Conservation (phyloP, 2,888 invertebrate species). For the Chrysodeixis includens region DNA sequence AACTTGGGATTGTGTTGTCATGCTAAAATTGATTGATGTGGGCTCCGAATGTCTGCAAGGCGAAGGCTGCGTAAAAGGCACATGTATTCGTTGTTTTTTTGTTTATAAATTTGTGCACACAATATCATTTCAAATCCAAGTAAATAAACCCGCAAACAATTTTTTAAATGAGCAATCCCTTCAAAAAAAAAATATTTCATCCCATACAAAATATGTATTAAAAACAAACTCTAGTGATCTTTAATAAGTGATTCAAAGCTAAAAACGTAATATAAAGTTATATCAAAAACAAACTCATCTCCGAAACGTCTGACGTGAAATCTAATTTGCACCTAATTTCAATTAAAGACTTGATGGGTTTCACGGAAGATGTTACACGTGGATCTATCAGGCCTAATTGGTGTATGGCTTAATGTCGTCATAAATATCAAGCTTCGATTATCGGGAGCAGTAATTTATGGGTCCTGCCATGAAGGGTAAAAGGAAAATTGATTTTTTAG, state of each 20-base stretch:
- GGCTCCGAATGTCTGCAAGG: neutral
- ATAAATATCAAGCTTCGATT: conserved; percentile 39
- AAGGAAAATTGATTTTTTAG: conserved; percentile 5
- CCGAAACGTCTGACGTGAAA: conserved; percentile 31
- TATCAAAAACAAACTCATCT: neutral
- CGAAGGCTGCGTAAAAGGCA: neutral
- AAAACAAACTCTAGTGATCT: neutral
- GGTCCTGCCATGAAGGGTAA: conserved; percentile 10
- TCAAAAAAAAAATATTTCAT: too few species aligned
- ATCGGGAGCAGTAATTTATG: conserved; percentile 32
- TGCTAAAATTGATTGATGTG: neutral
- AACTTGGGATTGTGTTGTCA: conserved; percentile 5
- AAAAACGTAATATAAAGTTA: too few species aligned
- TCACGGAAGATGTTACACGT: conserved; percentile 31
- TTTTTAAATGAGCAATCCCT: too few species aligned
- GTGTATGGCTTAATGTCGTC: conserved; percentile 36
- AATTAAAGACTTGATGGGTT: conserved; percentile 39
- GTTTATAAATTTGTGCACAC: too few species aligned
- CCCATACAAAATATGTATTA: too few species aligned
- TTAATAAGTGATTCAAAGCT: too few species aligned
- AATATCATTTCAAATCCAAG: too few species aligned
- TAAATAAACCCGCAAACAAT: too few species aligned
- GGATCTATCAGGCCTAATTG: conserved; percentile 39
- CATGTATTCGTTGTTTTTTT: too few species aligned
- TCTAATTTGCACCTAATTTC: conserved; percentile 41